These are phyloP conservation scores for Chitala chitala DNA, from an alignment of 2,113 vertebrate genomes.

Conservation along the genomic window DNA sequence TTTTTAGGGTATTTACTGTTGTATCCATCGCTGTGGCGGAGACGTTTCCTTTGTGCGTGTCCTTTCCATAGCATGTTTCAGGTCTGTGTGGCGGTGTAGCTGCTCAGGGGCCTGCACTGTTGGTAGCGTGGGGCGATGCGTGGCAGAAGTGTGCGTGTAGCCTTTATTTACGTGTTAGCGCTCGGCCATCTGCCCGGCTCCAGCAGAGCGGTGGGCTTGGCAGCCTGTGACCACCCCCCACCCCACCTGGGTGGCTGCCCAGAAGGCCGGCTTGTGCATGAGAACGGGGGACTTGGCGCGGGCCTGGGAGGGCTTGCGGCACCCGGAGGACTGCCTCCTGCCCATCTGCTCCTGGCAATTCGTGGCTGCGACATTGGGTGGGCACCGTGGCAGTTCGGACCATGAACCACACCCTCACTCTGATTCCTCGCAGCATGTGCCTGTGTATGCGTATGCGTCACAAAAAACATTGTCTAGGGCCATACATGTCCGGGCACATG, in stretches of 20 bases:
- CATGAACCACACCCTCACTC: background rate
- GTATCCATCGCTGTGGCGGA: background rate
- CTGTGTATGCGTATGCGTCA: too few relatives aligned
- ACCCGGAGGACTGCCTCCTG: constrained; percentile 60
- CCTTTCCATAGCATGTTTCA: background rate
- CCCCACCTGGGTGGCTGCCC: constrained; percentile 35
- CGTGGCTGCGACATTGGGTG: constrained; percentile 35
- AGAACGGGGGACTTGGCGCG: constrained; percentile 38
- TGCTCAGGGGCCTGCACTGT: background rate
- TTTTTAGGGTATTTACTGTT: background rate
- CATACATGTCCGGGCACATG: too few relatives aligned
- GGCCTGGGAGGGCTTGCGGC: constrained; percentile 38
- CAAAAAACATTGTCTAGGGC: too few relatives aligned
- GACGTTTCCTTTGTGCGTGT: background rate
- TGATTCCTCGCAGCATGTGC: background rate
- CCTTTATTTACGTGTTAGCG: background rate
- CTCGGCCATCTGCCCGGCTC: constrained; percentile 30
- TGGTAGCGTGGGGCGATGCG: background rate
- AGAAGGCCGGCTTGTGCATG: constrained; percentile 35
- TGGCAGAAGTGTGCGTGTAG: background rate
- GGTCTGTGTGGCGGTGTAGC: background rate
- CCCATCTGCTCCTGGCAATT: constrained; percentile 58
- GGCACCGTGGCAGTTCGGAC: background rate
- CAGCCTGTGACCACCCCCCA: constrained; percentile 32
- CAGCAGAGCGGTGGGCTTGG: constrained; percentile 33